Evolutionary conservation across 2,888 invertebrate species (phyloP).

Genomic region (Tenthredo amoena): DNA sequence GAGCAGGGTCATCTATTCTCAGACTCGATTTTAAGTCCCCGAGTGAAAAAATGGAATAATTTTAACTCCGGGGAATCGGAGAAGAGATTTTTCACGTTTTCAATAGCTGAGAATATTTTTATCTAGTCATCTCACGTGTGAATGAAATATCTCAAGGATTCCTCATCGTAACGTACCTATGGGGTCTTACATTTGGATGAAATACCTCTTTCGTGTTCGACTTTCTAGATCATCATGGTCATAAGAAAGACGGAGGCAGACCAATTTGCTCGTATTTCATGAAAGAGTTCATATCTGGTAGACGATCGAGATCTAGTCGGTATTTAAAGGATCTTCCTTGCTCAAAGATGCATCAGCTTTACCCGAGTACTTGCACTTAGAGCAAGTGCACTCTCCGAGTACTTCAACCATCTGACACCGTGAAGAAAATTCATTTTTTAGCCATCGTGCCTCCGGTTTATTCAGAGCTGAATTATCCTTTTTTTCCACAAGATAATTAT

Average conservation of each 20-base stretch:
- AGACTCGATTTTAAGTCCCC: background rate
- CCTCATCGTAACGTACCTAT: background rate
- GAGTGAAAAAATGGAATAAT: background rate
- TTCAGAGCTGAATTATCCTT: background rate
- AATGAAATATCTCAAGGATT: background rate
- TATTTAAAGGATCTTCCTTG: conserved; percentile 14
- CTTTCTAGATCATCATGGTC: conserved; percentile 9
- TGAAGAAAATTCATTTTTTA: background rate
- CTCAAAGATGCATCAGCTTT: conserved; percentile 26
- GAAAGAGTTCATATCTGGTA: background rate
- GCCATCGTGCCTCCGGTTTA: background rate
- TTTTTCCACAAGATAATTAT: background rate
- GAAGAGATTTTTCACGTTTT: background rate
- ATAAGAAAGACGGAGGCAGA: background rate
- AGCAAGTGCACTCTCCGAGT: conserved; percentile 25
- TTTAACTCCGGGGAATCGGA: background rate
- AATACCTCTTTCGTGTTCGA: background rate
- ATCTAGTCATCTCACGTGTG: background rate
- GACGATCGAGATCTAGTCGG: background rate
- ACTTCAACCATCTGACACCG: background rate
- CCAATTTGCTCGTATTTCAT: conserved; percentile 11
- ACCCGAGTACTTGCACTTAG: conserved; percentile 14
- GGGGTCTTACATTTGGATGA: too few relatives aligned
- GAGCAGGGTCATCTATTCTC: background rate
- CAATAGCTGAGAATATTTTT: background rate